phyloP scores from a whole-genome alignment of 1,140 invertebrate species.

The Wiebesia pumilae region DNA sequence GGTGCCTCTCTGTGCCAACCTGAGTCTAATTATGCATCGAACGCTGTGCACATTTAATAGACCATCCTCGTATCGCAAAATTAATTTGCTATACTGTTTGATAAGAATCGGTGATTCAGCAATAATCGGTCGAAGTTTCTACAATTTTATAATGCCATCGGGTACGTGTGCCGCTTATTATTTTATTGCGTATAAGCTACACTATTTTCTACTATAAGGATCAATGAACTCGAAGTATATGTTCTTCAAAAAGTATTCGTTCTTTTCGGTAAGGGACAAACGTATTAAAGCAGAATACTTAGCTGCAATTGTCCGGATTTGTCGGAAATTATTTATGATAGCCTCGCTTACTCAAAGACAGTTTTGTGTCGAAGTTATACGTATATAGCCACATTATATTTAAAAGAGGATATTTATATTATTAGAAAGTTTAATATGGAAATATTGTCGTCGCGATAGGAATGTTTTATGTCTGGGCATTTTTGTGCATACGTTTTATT shows the following conservation, averaged over 20 bases:
- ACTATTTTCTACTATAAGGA: background rate
- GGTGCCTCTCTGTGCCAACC: background rate
- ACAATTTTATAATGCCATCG: background rate
- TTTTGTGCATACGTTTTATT: too few relatives aligned
- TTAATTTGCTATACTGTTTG: background rate
- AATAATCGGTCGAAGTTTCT: background rate
- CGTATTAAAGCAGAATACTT: background rate
- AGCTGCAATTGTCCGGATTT: too few relatives aligned
- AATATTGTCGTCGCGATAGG: too few relatives aligned
- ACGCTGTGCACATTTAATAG: background rate
- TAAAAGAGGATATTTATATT: too few relatives aligned
- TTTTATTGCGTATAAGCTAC: background rate
- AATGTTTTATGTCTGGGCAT: too few relatives aligned
- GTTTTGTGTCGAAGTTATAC: too few relatives aligned
- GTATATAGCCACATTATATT: too few relatives aligned
- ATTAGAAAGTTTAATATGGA: too few relatives aligned
- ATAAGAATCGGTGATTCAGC: background rate
- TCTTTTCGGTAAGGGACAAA: background rate
- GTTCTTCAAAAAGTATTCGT: background rate
- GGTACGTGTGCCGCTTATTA: background rate
- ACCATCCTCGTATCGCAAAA: background rate
- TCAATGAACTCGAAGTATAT: background rate
- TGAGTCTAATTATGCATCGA: slow-evolving; percentile 4
- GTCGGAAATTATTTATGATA: too few relatives aligned
- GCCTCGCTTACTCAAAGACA: too few relatives aligned